Percentiles rank a stretch among this genome's conserved stretches.
Evolutionary conservation across 1,140 invertebrate genomes (phyloP).

Genomic region (Aphaenogaster ashmeadi): DNA sequence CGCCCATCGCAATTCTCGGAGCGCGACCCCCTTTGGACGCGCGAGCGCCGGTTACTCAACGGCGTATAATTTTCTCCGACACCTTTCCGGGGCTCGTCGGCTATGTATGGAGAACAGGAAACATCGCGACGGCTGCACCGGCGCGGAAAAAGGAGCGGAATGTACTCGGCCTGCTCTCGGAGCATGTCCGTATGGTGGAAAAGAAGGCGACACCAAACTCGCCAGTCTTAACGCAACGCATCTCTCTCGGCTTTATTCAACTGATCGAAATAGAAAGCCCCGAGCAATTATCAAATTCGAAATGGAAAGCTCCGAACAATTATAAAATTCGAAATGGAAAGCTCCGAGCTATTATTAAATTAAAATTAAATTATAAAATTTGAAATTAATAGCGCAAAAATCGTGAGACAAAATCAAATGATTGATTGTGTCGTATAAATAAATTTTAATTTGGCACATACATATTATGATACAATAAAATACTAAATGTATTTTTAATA

Average conservation of each 20-base stretch:
- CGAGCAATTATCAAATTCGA: background rate
- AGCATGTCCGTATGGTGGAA: background rate
- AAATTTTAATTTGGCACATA: background rate
- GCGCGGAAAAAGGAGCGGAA: constrained; percentile 32
- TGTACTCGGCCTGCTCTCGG: background rate
- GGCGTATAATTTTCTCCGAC: constrained; percentile 13
- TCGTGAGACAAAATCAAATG: background rate
- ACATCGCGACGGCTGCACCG: constrained; percentile 9
- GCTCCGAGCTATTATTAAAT: background rate
- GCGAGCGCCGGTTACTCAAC: constrained; percentile 36
- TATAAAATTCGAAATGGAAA: background rate
- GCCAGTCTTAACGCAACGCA: too few species aligned
- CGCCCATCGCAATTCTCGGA: constrained; percentile 28
- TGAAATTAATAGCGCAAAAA: background rate
- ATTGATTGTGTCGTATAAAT: background rate
- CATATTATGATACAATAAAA: background rate
- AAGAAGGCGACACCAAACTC: background rate
- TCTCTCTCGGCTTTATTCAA: background rate
- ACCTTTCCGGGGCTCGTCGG: constrained; percentile 13
- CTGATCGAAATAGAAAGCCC: background rate
- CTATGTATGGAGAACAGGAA: constrained; percentile 47
- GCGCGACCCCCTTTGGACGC: background rate
- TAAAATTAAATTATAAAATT: background rate
- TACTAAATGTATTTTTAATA: background rate
- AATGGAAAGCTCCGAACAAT: background rate